Conservation (phyloP, 2,113 vertebrate genomes). For the Xenopus tropicalis region DNA sequence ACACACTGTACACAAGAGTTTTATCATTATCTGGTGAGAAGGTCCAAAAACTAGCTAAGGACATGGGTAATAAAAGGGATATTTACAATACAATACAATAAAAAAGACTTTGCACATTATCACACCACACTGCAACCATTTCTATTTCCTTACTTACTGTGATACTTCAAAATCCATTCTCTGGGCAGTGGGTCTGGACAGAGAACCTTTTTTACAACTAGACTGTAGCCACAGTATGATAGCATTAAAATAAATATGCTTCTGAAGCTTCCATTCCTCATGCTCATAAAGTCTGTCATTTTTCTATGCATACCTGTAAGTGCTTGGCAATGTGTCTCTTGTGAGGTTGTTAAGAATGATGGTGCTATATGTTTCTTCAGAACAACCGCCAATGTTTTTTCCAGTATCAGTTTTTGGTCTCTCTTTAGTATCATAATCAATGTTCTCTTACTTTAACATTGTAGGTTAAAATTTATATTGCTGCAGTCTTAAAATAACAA, state of each 20-base stretch:
- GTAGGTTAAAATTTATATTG: background rate
- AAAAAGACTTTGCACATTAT: no score
- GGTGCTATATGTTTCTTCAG: slow-evolving; percentile 13
- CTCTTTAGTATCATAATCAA: background rate
- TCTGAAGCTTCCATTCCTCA: background rate
- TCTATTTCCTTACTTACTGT: no score
- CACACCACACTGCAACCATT: no score
- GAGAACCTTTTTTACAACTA: background rate
- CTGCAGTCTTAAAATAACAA: background rate
- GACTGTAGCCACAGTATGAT: background rate
- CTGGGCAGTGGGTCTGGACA: background rate
- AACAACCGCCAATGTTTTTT: slow-evolving; percentile 7
- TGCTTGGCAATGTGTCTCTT: slow-evolving; percentile 9
- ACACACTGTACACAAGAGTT: no score
- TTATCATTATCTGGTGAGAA: no score
- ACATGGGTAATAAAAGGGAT: no score
- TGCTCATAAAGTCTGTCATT: slow-evolving; percentile 6
- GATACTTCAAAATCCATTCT: no score
- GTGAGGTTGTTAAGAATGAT: slow-evolving; percentile 9
- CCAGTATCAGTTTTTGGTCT: slow-evolving; percentile 1
- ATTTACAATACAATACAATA: no score
- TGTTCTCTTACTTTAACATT: no score
- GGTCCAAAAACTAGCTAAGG: no score
- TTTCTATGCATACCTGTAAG: background rate
- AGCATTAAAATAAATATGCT: slow-evolving; percentile 16